Base-by-base conservation (phyloP, 2,797 vertebrate species). In the Parauchenoglanis punctatus region DNA sequence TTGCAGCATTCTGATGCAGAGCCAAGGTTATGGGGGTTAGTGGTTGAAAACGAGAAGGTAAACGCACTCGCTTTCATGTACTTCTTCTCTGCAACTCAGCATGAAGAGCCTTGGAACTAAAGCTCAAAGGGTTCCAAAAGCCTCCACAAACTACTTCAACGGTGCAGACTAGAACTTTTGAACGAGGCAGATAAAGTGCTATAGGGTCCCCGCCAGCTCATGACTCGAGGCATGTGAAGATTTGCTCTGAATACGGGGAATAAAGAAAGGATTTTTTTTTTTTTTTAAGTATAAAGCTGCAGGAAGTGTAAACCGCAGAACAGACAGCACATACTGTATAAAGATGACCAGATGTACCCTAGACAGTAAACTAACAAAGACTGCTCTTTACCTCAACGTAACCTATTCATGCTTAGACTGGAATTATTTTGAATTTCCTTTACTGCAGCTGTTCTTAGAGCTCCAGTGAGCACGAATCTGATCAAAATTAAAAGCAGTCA, bases 321-420 rank as follows among this genome's bases (percentile, higher is more conserved):
- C 86, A 88, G 81, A 86, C 72, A 59, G 61, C 83, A 80, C 72
- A 85, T 76, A 76, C 72, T 81, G 80, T 76, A 84, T 87, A 90
- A 90, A 83, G 83, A 88, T 86, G 85, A 78, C 83, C 88, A 86
- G 88, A 91, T 88, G 87, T 73, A 88, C 28, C 23, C 83, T 85
- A 77, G 75, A 85, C 88, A 87, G 56, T 72, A 61, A 86, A 81
- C 25, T 59, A 52, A 70, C 70, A 70, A 31, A 89, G 81, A 68
- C 61, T 2, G 44, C 81, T 65, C 58, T 65, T 67, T 70, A 67
- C 54, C 61, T 67, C 67, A 76, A 67, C 40, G 31, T 68, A 68
- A 87, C 25, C 61, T 68, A 68, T 68, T 83, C 63, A 54, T 68
- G 63, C 63, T 83, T 83, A 67, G 70, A 35, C 46, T 78, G 61